A percentile compares a stretch with the other conserved stretches of the same genome.
Evolutionary conservation across 35 echinoderm and acorn worm species (phyloP).

Genomic region (Ophioderma brevispina): DNA sequence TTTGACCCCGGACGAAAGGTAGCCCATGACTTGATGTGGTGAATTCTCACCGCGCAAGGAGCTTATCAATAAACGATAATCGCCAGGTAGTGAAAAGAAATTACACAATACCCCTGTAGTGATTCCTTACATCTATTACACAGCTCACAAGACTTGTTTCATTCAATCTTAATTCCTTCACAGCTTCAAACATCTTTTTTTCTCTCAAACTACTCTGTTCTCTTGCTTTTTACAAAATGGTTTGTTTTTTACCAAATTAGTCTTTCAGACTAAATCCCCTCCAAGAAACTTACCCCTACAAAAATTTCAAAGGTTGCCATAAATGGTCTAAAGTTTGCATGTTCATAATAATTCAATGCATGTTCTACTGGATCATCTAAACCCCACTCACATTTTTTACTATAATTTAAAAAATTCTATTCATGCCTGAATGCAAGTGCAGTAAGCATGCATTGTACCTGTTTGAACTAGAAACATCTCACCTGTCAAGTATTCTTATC

Average conservation of each 20-base stretch:
- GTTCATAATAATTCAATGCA: neutral
- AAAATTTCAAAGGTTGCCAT: neutral
- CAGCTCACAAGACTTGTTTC: neutral
- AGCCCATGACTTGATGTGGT: conserved; percentile 98
- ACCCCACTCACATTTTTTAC: neutral
- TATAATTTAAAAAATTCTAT: conserved; percentile 1
- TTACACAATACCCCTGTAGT: neutral
- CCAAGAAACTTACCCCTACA: too few species aligned
- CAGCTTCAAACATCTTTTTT: neutral
- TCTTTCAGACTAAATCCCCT: too few species aligned
- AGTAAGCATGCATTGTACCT: neutral
- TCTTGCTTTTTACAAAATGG: too few species aligned
- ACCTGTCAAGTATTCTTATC: neutral
- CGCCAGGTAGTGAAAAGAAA: conserved; percentile 67
- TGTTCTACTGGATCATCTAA: too few species aligned
- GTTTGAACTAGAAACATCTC: neutral
- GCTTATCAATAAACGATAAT: conserved; percentile 85
- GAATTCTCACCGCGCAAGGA: conserved; percentile 93
- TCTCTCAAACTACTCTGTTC: too few species aligned
- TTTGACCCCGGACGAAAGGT: conserved; percentile 98
- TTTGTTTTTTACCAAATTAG: too few species aligned
- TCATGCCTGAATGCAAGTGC: neutral
- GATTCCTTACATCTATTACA: neutral
- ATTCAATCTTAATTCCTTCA: neutral
- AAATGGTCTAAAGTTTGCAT: neutral